Percentiles rank a stretch among this genome's conserved stretches.
Conservation (phyloP, 2,113 vertebrate species). For the Prolemur simus region DNA sequence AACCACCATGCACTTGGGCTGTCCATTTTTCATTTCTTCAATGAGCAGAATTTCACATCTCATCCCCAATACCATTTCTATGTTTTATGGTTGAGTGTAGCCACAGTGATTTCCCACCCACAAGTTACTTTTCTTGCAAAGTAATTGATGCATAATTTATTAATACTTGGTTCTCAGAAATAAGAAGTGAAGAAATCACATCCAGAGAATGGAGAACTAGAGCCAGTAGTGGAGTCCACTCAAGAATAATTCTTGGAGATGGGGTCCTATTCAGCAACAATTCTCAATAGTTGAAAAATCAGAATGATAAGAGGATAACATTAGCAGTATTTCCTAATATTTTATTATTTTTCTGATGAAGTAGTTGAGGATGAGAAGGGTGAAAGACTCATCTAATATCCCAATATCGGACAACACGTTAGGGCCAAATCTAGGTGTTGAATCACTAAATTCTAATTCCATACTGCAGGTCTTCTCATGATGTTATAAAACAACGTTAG, state of each 20-base stretch:
- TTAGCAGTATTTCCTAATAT: neutral
- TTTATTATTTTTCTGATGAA: neutral
- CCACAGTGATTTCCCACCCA: neutral
- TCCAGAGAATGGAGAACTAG: rapidly evolving
- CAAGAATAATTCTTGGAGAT: rapidly evolving
- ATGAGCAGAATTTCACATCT: neutral
- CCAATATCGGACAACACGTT: rapidly evolving
- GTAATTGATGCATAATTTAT: neutral
- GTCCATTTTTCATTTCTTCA: neutral
- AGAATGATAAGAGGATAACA: neutral
- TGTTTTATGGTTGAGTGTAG: no score
- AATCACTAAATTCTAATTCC: neutral
- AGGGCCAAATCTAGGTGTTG: no score
- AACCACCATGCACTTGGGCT: neutral
- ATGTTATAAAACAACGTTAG: neutral
- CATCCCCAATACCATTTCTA: neutral
- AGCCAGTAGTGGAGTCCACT: neutral
- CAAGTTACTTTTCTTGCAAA: neutral
- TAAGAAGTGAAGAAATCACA: neutral
- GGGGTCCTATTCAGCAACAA: rapidly evolving
- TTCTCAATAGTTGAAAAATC: rapidly evolving
- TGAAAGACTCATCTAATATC: no score
- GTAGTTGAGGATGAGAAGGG: neutral
- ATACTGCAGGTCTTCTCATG: no score
- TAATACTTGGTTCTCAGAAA: neutral